phyloP scores from a whole-genome alignment of 2,113 vertebrate species.

The Electrona antarctica region DNA sequence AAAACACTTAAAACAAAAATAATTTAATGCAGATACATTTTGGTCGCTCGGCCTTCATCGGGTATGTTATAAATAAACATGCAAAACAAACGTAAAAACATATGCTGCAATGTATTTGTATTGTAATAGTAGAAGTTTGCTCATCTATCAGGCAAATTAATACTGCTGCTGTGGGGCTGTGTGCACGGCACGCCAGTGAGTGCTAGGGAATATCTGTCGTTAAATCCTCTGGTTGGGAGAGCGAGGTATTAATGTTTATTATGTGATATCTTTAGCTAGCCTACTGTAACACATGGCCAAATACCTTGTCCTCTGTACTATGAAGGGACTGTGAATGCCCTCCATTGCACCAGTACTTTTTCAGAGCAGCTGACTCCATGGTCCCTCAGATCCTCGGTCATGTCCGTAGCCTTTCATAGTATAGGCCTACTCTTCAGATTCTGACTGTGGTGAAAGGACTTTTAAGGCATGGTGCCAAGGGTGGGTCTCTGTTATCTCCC shows the following conservation, averaged over 20 bases:
- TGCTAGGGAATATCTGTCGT: neutral
- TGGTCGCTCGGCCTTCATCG: too few species aligned
- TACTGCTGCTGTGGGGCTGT: neutral
- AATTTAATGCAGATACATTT: too few species aligned
- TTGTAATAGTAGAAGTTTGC: too few species aligned
- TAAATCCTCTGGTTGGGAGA: neutral
- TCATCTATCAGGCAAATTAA: neutral
- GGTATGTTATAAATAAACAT: too few species aligned
- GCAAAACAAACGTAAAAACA: too few species aligned
- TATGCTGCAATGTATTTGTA: too few species aligned
- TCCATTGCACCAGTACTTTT: constrained; percentile 32
- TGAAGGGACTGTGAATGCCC: constrained; percentile 25
- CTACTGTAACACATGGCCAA: constrained; percentile 16
- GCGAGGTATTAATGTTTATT: constrained; percentile 18
- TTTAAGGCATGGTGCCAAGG: constrained; percentile 27
- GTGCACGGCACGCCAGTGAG: neutral
- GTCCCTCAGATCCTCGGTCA: constrained; percentile 31
- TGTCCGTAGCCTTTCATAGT: neutral
- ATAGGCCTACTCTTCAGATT: neutral
- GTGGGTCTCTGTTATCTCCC: constrained; percentile 42
- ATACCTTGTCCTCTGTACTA: constrained; percentile 10
- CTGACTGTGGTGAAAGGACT: neutral
- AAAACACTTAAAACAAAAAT: too few species aligned
- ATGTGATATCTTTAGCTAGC: constrained; percentile 10
- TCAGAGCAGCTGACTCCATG: constrained; percentile 47